phyloP scores from a whole-genome alignment of 2,888 invertebrate species.

The Agonopterix subpropinquella region DNA sequence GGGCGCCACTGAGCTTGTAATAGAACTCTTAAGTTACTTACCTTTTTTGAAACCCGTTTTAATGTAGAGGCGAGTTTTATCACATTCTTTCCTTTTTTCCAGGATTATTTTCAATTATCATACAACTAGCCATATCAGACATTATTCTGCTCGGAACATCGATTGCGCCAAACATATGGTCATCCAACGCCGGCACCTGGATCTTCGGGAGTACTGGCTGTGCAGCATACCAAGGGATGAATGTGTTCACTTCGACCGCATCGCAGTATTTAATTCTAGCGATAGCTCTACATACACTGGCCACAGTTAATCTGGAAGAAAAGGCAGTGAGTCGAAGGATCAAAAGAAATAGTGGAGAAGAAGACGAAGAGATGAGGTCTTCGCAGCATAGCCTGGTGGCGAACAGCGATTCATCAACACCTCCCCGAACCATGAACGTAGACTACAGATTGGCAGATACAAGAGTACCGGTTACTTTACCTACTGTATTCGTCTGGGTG shows the following conservation, averaged over 20 bases:
- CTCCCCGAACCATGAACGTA: constrained; percentile 69
- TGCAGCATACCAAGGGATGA: constrained; percentile 70
- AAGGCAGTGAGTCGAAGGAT: constrained; percentile 45
- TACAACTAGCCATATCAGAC: constrained; percentile 73
- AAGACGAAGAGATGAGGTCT: constrained; percentile 61
- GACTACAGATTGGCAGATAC: constrained; percentile 66
- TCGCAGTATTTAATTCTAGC: constrained; percentile 73
- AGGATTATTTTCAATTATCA: constrained; percentile 69
- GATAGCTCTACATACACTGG: constrained; percentile 74
- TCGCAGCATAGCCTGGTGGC: constrained; percentile 67
- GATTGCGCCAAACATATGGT: constrained; percentile 70
- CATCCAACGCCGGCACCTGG: constrained; percentile 68
- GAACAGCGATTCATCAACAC: constrained; percentile 62
- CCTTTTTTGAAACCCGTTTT: neutral
- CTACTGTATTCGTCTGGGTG: constrained; percentile 75
- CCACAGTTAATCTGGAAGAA: constrained; percentile 69
- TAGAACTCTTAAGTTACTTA: neutral
- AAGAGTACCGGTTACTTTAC: constrained; percentile 65
- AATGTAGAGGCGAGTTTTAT: neutral
- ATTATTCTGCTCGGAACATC: constrained; percentile 57
- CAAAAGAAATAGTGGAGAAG: constrained; percentile 41
- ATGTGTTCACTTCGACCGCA: constrained; percentile 73
- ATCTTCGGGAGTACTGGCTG: constrained; percentile 64
- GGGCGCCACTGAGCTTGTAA: no score
- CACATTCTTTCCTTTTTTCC: constrained; percentile 32